Evolutionary conservation across 2,113 vertebrate species (phyloP).

Genomic region (Gallinago undulata): DNA sequence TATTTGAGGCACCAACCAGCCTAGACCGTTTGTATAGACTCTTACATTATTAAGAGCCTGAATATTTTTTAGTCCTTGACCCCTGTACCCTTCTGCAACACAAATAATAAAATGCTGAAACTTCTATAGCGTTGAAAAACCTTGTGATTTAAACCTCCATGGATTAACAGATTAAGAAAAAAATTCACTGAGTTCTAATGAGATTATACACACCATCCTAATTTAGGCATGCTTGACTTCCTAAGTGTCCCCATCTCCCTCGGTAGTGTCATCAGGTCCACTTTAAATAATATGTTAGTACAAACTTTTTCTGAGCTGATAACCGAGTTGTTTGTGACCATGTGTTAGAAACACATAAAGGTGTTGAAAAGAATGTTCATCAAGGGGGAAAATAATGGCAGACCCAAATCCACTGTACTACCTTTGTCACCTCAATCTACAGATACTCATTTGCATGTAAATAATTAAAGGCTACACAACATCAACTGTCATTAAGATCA

Average conservation of each 20-base stretch:
- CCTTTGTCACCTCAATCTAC: background rate
- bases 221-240: background rate
- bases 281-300: background rate
- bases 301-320: background rate
- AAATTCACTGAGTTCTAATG: background rate
- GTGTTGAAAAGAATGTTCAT: background rate
- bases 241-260: background rate
- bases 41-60: background rate
- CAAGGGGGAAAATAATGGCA: background rate
- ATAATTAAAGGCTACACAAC: background rate
- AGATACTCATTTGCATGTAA: background rate
- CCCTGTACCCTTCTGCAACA: background rate
- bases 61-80: background rate
- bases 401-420: background rate
- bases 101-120: background rate
- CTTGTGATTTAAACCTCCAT: background rate
- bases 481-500: background rate
- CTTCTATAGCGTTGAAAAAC: background rate
- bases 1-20: conserved; percentile 37
- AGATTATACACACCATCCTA: background rate
- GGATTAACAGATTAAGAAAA: background rate
- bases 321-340: background rate
- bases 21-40: background rate
- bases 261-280: background rate
- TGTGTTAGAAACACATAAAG: background rate